Evolutionary conservation across 2,113 vertebrate genomes (phyloP).

Genomic region (Nothoprocta pentlandii): DNA sequence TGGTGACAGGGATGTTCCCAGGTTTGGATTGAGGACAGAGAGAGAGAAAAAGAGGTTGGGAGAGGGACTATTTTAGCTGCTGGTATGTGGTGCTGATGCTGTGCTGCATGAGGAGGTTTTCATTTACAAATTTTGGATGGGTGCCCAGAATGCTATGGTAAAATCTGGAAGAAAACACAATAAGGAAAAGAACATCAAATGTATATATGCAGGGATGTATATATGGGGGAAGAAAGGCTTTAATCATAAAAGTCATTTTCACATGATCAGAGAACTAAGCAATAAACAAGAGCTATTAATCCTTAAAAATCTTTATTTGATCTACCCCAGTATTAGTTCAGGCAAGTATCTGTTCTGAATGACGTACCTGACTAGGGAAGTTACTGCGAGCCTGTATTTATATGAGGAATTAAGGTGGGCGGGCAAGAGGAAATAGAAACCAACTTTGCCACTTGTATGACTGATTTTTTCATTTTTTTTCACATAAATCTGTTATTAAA

Average conservation of each 20-base stretch:
- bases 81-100: constrained; percentile 18
- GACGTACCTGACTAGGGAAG: not conserved
- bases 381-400: not conserved
- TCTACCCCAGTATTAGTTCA: not conserved
- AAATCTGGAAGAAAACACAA: constrained; percentile 60
- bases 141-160: constrained; percentile 63
- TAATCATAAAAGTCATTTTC: constrained; percentile 21
- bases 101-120: constrained; percentile 50
- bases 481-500: constrained; percentile 19
- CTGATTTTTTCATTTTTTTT: not conserved
- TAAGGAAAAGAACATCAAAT: constrained; percentile 32
- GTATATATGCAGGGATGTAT: not conserved
- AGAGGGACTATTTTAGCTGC: constrained; percentile 46
- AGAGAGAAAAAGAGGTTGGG: not conserved
- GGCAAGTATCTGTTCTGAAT: constrained; percentile 29
- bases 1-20: constrained; percentile 45
- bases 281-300: not conserved
- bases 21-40: constrained; percentile 7
- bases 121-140: constrained; percentile 51
- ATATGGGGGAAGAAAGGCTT: not conserved
- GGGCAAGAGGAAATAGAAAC: not conserved
- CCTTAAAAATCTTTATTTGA: not conserved
- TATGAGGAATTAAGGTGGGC: not conserved
- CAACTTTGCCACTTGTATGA: not conserved
- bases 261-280: constrained; percentile 9